Evolutionary conservation across 1,140 invertebrate genomes (phyloP), one percentile per base, ranked within the genome.

Genomic region (fruit fly (Drosophila melanogaster)): DNA sequence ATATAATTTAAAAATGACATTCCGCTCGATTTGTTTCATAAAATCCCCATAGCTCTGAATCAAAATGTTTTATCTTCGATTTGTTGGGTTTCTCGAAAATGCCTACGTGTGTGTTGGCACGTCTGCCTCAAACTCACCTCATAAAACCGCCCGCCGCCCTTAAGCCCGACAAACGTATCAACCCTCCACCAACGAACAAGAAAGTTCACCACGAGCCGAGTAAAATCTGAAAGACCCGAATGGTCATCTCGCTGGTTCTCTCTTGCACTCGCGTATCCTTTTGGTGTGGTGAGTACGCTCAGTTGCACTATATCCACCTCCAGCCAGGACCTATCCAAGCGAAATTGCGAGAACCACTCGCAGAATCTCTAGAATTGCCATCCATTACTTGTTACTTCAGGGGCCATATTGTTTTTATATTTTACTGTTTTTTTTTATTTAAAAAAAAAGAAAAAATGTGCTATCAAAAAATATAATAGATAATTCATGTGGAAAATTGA

Each of bases 101-200:
- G 79, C 49, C 30, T 79, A 81, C 79, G 79, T 81, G 79, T 71
- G 58, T 59, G 33, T 38, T 56, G 22, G 43, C 79, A 81, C 51
- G 79, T 59, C 55, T 19, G 54, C 41, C 53, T 24, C 17, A 7
- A 35, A 30, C 35, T 38, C 55, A 44, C 55, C 51, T 10, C 17
- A 10, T 1, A 7, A 10, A 30, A 22, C 26, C n/a, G 4, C 26
- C 15, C 33, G 22, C 2, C 35, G 12, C 33, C 6, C 5, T 17
- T 19, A 6, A 10, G 33, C 17, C 33, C 12, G 14, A 10, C 30
- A 30, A 30, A 7, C 30, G 30, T 30, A 30, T 10, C 30, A 11
- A 8, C n/a, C 24, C 47, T 11, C 44, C n/a, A 4, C 17, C 49
- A 24, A 30, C 1, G 7, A 2, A 26, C 10, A 8, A 12, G n/a